Base-by-base conservation (phyloP, 2,113 vertebrate genomes). In the Falco punctatus region DNA sequence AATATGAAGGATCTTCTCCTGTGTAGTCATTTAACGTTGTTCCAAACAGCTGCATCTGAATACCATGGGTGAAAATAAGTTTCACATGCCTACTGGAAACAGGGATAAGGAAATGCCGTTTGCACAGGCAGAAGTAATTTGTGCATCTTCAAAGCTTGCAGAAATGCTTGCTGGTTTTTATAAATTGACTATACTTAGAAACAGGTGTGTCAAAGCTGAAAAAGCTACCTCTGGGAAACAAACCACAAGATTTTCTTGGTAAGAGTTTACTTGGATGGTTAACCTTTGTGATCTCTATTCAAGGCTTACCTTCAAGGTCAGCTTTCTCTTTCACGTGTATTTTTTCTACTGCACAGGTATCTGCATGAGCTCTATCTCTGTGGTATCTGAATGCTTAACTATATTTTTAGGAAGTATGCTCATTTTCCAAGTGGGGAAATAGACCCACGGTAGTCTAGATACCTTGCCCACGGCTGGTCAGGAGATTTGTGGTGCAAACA, bases 101-200 rank as follows among this genome's bases (percentile, higher is more conserved):
- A 96, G 81, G 91, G 84, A 55, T 52, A 69, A 94, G 90, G 92
- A 97, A 96, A 96, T 49, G 75, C 72, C 8, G 1, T 95, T 96
- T 97, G 91, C 51, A 24, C 26, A 30, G 20, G 78, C 93, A 87
- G 77, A 92, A 97, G 73, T 66, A 87, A 81, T 83, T 30, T 62
- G 75, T 96, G 90, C 92, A 91, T 93, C 95, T 97, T 97, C 91
- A 93, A 92, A 92, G 81, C 91, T 93, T 94, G 72, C 72, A 86
- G 44, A 94, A 96, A 62, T 40, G 35, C 59, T 51, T 75, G 18
- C 14, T 94, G 91, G 64, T 42, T 84, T 89, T 48, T 52, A 58
- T 64, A 28, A 71, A n/a, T 22, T 16, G n/a, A 2, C 42, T 49
- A 4, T 52, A 23, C 58, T 90, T 51, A 48, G 28, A 26, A 92